Base-by-base conservation (phyloP, 2,113 vertebrate species). In the Suncus etruscus region DNA sequence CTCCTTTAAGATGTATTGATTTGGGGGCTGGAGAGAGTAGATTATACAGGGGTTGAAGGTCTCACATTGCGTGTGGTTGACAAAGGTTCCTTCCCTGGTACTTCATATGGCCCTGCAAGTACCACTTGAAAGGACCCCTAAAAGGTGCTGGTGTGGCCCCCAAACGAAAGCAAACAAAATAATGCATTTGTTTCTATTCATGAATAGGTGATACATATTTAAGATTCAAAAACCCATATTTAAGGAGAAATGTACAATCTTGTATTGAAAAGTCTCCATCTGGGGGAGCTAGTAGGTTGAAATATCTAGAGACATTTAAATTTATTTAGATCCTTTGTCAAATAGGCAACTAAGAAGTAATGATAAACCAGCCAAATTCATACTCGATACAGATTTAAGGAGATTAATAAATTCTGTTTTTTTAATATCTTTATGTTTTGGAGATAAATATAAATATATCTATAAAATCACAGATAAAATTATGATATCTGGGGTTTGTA, bases 141-240 rank as follows among this genome's bases (percentile, higher is more conserved):
- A 22, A 22, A 16, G 7, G 16, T 61, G 58, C 18, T 61, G 54
- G 14, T 58, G 54, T 16, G 58, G 18, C 58, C 58, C 58, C 11
- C 58, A 61, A 61, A 61, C 58, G 20, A 61, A 61, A 22, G 15
- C 58, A 61, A 61, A 61, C 16, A 61, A 61, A 61, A 61, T 61
- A 20, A 61, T 66, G 27, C 6, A 69, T 3, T 14, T 69, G 29
- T 70, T 91, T 89, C 74, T 61, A 25, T 76, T 90, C 86, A 48
- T 82, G 20, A 78, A 61, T 86, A 81, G 61, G 50, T 84, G 72
- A 74, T 78, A 70, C n/a, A 80, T 76, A 79, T 79, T 89, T 78
- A 85, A 94, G 15, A 27, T 92, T 78, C 6, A 73, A 25, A 29
- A 66, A 29, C 29, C 27, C 7, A 11, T 27, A 66, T 61, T 54